These are phyloP conservation scores for Ectemnius cavifrons DNA, from an alignment of 2,888 invertebrate genomes.

Conservation along the genomic window DNA sequence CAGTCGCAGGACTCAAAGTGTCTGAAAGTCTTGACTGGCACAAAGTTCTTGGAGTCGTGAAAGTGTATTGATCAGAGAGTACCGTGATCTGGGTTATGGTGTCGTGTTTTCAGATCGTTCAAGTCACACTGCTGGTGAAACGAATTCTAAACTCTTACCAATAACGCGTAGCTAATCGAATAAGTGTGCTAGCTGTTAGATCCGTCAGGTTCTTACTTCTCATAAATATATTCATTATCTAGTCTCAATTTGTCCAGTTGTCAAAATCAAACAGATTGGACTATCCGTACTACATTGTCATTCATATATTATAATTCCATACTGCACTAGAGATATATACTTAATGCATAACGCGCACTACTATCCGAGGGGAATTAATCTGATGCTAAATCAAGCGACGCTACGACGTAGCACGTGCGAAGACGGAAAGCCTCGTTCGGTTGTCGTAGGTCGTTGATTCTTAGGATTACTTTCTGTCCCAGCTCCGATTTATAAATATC, in stretches of 20 bases:
- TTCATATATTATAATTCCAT: too few relatives aligned
- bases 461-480: constrained; percentile 39
- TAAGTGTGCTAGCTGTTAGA: too few relatives aligned
- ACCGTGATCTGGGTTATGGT: constrained; percentile 53
- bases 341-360: too few relatives aligned
- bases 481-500: constrained; percentile 30
- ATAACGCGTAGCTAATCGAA: too few relatives aligned
- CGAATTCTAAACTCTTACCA: constrained; percentile 17
- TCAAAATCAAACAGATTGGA: too few relatives aligned
- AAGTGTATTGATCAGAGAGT: constrained; percentile 55
- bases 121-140: constrained; percentile 14
- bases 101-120: constrained; percentile 42
- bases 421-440: constrained; percentile 46
- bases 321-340: too few relatives aligned
- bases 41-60: constrained; percentile 53
- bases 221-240: too few relatives aligned
- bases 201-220: too few relatives aligned
- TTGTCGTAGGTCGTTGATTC: constrained; percentile 64
- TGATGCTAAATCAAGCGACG: constrained; percentile 47
- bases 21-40: constrained; percentile 32
- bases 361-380: constrained; percentile 1
- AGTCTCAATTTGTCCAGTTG: too few relatives aligned
- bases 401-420: constrained; percentile 53
- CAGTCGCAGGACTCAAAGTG: constrained; percentile 39
- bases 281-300: too few relatives aligned